Base-by-base conservation (phyloP, 1,140 invertebrate genomes). In the Tetraneura akinire region DNA sequence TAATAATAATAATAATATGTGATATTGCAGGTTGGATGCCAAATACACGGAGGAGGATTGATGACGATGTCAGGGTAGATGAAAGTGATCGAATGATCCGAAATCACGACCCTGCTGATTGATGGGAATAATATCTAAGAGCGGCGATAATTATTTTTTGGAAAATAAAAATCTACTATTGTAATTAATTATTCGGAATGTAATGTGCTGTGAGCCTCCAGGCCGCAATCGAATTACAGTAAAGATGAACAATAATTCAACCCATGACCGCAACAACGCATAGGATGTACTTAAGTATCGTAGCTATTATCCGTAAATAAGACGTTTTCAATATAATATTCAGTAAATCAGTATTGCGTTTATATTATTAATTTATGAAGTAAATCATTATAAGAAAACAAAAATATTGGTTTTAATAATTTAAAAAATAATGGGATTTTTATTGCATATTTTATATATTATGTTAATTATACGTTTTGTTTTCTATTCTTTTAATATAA, bases 241-340 rank as follows among this genome's bases (percentile, higher is more conserved):
- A 74, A 60, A 78, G 55, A 78, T 55, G 47, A 18, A 62, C 74
- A 26, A 78, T 78, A 78, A 78, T 78, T 78, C 74, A 78, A 57
- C 6, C 9, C n/a, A 11, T 16, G 29, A 37, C 73, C 9, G 18
- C 26, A n/a, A n/a, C 32, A 9, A 16, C 23, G 16, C 23, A 51
- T 18, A 51, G 68, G 68, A 45, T 71, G 68, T 71, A 10, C 47
- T n/a, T 11, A 9, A 42, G 32, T 8, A 37, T 55, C n/a, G n/a
- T n/a, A n/a, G n/a, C n/a, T n/a, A n/a, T n/a, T n/a, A 32, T 42
- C 18, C 37, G 11, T 53, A 47, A 18, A 64, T 21, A 37, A 4
- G 32, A 37, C 8, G 32, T 37, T 37, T 37, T 37, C 3, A 37
- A 37, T 37, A 37, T n/a, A n/a, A n/a, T n/a, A n/a, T n/a, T n/a